Percentiles rank a stretch among this genome's conserved stretches.
These are phyloP conservation scores for Sinocyclocheilus grahami DNA, from an alignment of 2,113 vertebrate genomes.

Conservation along the genomic window DNA sequence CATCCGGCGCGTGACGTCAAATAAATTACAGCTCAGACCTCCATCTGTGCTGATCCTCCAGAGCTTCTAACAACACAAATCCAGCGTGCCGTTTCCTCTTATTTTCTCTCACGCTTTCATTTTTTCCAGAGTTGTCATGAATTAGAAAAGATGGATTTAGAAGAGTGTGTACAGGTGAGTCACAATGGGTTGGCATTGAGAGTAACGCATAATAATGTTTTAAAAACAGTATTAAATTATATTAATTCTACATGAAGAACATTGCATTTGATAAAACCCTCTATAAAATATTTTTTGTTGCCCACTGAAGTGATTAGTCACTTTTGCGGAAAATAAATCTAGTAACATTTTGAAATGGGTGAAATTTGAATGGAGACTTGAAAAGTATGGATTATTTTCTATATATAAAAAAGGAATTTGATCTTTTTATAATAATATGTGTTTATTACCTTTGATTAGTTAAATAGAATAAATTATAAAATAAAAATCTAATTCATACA, in stretches of 20 bases:
- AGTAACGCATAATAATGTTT: background rate
- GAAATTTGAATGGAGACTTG: background rate
- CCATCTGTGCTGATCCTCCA: background rate
- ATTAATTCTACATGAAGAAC: too few species aligned
- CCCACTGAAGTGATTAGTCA: background rate
- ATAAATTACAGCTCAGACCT: background rate
- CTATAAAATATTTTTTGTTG: too few species aligned
- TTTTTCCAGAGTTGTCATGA: conserved; percentile 92
- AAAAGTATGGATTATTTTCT: background rate
- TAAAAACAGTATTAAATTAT: background rate
- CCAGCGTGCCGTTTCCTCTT: background rate
- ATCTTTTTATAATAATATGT: too few species aligned
- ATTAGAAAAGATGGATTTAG: conserved; percentile 99
- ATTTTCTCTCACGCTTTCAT: background rate
- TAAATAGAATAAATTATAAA: too few species aligned
- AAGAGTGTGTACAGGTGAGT: conserved; percentile 96
- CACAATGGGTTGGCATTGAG: background rate
- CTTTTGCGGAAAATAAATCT: background rate
- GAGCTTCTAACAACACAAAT: background rate
- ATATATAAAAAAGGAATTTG: background rate
- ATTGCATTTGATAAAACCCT: too few species aligned
- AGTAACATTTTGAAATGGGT: background rate
- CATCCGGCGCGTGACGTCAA: too few species aligned
- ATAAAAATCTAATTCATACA: too few species aligned
- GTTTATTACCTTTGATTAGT: too few species aligned